These are phyloP conservation scores for Hippocampus abdominalis DNA, from an alignment of 2,113 vertebrate species.

Conservation along the genomic window DNA sequence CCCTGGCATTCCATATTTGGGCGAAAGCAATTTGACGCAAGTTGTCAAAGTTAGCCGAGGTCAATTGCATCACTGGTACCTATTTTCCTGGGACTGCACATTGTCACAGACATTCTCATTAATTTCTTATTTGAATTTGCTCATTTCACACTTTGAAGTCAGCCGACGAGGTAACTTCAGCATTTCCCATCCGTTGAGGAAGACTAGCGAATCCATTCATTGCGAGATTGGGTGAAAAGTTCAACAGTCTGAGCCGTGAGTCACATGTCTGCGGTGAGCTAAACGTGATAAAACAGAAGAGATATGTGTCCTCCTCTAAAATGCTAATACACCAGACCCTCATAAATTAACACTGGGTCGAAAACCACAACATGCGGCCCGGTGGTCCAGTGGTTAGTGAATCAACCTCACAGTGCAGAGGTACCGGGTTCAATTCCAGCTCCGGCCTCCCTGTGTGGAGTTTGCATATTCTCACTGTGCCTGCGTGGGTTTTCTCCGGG, in stretches of 20 bases:
- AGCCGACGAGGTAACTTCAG: neutral
- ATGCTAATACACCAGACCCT: neutral
- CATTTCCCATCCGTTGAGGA: neutral
- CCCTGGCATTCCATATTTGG: neutral
- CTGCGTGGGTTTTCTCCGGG: no score
- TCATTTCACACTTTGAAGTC: constrained; percentile 3
- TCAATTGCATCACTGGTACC: neutral
- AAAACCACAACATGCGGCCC: neutral
- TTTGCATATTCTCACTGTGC: no score
- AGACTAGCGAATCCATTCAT: neutral
- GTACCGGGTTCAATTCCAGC: no score
- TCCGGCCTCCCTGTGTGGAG: no score
- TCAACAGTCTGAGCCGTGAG: neutral
- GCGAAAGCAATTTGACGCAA: neutral
- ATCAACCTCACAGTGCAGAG: no score
- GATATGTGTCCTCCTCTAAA: neutral
- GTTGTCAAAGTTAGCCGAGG: neutral
- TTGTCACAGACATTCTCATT: neutral
- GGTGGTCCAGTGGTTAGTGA: no score
- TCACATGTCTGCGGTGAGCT: neutral
- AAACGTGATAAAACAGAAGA: neutral
- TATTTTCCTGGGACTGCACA: neutral
- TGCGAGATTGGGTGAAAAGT: neutral
- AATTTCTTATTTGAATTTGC: neutral
- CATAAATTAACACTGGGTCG: neutral